phyloP scores from a whole-genome alignment of 2,113 vertebrate species.

The Petromus typicus region DNA sequence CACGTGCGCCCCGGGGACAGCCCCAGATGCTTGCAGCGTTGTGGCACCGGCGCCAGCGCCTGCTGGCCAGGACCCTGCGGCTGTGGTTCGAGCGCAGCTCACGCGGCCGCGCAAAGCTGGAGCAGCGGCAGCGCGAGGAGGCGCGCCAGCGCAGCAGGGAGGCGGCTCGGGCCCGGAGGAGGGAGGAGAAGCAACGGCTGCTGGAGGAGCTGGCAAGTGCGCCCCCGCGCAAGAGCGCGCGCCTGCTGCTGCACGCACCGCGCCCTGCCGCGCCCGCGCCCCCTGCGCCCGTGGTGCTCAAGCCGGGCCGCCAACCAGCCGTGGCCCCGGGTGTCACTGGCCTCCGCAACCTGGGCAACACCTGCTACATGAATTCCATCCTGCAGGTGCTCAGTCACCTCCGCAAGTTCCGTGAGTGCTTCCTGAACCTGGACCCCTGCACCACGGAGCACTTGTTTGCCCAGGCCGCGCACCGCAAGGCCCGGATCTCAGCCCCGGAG shows the following conservation, averaged over 20 bases:
- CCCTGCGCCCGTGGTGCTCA: slow-evolving; percentile 67
- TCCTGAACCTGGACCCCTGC: slow-evolving; percentile 96
- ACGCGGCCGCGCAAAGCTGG: slow-evolving; percentile 88
- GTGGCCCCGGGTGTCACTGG: slow-evolving; percentile 96
- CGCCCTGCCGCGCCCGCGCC: slow-evolving; percentile 85
- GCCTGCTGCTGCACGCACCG: slow-evolving; percentile 92
- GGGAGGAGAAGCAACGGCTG: slow-evolving; percentile 94
- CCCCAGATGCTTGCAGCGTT: slow-evolving; percentile 94
- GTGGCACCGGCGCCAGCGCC: slow-evolving; percentile 93
- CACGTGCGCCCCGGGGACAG: slow-evolving; percentile 86
- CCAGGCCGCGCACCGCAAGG: slow-evolving; percentile 25
- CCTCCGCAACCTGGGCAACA: slow-evolving; percentile 98
- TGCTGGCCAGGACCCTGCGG: slow-evolving; percentile 91
- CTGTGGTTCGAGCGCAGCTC: slow-evolving; percentile 90
- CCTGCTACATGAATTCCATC: slow-evolving; percentile 99
- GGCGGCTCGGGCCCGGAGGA: slow-evolving; percentile 91
- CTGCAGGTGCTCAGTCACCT: slow-evolving; percentile 99
- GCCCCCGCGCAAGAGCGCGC: slow-evolving; percentile 96
- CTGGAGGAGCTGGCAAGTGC: slow-evolving; percentile 94
- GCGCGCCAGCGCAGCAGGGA: slow-evolving; percentile 91
- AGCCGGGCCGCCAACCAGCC: slow-evolving; percentile 87
- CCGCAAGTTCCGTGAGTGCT: slow-evolving; percentile 99
- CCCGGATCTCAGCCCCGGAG: slow-evolving; percentile 71
- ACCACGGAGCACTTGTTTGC: slow-evolving; percentile 95
- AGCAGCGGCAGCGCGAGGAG: slow-evolving; percentile 88